Base-by-base conservation (phyloP, 2,888 invertebrate species). In the Agrilus biguttatus region DNA sequence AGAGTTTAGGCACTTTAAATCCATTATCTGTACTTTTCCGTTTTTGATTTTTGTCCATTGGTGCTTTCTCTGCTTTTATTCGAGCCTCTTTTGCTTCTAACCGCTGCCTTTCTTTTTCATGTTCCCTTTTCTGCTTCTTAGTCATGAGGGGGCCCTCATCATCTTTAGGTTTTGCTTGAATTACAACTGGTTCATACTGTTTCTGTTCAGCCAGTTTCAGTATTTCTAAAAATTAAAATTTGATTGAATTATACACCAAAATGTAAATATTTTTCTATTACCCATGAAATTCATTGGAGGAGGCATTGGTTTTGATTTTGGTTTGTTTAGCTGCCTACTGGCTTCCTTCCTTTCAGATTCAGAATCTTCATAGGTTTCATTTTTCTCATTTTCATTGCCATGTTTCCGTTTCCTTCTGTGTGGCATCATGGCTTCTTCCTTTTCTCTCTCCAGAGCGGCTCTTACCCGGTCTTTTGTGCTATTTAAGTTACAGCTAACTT, bases 171-270 rank as follows among this genome's bases (percentile, higher is more conserved):
- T 72, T 73, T 17, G 66, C 61, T 50, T 76, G 74, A 44, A 78
- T 63, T 23, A 78, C 71, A 2, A 88, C 61, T 0, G 89, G 89
- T 58, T 88, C 84, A 60, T 77, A 73, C 50, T 88, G 88, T 58
- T 89, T 89, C 57, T 84, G 77, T 52, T 83, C 85, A 0, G 90
- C 90, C 7, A 90, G 66, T 64, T 87, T 84, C 3, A 92, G 62
- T 17, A 92, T 61, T 44, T 84, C 78, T 53, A 76, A 72, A 59
- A 51, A 12, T 17, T 14, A 37, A 14, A 39, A 1, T 41, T 13
- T 17, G 14, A 37, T 36, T 36, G 6, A 41, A 13, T 12, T 19
- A 37, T 2, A 5, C n/a, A 36, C 14, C 2, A 28, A 35, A 37
- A 37, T 17, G n/a, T 17, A 37, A 2, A 37, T 10, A 3, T 32